Conservation (phyloP, 2,113 vertebrate species). For the Agapornis roseicollis region DNA sequence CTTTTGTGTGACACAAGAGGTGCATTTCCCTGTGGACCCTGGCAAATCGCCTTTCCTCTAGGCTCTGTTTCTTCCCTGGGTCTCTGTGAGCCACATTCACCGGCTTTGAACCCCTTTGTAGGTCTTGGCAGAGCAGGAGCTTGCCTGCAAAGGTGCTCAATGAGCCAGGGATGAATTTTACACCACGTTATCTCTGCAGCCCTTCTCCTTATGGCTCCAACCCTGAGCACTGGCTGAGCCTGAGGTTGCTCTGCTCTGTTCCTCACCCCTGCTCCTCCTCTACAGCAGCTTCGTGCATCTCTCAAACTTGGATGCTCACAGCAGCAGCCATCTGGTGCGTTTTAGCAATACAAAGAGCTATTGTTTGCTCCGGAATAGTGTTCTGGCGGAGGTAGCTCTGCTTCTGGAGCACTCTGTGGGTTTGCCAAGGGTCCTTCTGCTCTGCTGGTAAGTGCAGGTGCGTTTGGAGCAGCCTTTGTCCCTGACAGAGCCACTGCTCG, state of each 20-base stretch:
- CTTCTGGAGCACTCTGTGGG: background rate
- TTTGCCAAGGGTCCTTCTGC: slow-evolving; percentile 29
- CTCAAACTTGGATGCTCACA: background rate
- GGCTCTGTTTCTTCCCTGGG: background rate
- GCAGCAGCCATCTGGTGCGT: background rate
- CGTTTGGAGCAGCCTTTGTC: background rate
- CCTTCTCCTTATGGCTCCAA: background rate
- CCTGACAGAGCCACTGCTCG: background rate
- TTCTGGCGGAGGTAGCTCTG: background rate
- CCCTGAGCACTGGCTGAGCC: background rate
- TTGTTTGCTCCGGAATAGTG: slow-evolving; percentile 27
- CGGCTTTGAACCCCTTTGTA: background rate
- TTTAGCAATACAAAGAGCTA: slow-evolving; percentile 21
- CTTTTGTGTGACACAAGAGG: fast-evolving
- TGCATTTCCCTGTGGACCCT: background rate
- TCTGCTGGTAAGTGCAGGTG: slow-evolving; percentile 27
- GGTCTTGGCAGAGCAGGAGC: background rate
- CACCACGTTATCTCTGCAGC: background rate
- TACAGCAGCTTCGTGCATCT: background rate
- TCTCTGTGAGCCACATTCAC: fast-evolving
- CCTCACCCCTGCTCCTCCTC: background rate
- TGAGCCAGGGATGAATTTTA: background rate
- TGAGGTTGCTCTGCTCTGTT: background rate
- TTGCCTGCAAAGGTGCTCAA: background rate
- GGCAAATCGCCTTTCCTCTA: background rate